Evolutionary conservation across 2,797 vertebrate species (phyloP).

Genomic region (Phrynocephalus guinanensis): DNA sequence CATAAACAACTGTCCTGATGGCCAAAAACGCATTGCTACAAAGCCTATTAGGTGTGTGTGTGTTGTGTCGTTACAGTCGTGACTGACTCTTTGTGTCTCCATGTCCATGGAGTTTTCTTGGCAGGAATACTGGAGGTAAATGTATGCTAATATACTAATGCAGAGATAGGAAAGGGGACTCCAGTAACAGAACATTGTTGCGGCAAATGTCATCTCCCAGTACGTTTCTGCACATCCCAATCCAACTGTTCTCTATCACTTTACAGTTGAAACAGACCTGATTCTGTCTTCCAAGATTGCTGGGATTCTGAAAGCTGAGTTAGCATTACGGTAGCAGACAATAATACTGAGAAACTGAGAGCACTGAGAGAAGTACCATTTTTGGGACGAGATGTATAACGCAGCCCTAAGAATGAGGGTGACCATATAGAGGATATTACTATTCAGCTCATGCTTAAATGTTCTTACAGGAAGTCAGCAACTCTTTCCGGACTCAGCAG

Average conservation of each 20-base stretch:
- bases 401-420: conserved; percentile 24
- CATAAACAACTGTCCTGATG: not conserved
- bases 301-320: conserved; percentile 34
- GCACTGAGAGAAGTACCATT: conserved; percentile 44
- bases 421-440: conserved; percentile 21
- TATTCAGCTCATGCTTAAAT: conserved; percentile 47
- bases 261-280: not conserved
- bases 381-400: conserved; percentile 43
- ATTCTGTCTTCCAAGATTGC: not conserved
- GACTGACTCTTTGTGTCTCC: too few species aligned
- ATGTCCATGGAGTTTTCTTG: too few species aligned
- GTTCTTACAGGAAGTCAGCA: conserved; percentile 48
- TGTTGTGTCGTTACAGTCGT: too few species aligned
- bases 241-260: conserved; percentile 3
- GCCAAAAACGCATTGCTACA: not conserved
- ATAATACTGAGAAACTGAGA: conserved; percentile 40
- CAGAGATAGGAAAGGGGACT: not conserved
- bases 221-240: not conserved
- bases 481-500: conserved; percentile 35
- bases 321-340: not conserved
- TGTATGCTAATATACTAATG: not conserved
- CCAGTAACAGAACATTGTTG: conserved; percentile 10
- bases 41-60: not conserved
- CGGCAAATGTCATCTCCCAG: not conserved
- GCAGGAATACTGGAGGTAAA: too few species aligned